Conservation (phyloP, 1,140 invertebrate species). For the Drosophila parabipectinata region DNA sequence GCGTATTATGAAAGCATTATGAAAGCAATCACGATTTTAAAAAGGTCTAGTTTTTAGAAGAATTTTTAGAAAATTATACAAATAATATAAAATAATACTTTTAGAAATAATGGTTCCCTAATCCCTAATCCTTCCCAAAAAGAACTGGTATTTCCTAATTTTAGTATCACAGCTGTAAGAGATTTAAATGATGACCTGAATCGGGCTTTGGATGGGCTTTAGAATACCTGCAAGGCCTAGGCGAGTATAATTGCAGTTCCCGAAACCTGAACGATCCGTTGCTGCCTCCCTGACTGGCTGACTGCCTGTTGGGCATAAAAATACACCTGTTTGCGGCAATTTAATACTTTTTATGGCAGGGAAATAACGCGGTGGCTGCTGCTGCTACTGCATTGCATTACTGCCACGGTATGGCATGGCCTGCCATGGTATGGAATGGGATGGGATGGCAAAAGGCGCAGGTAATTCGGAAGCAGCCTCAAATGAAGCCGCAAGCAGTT, state of each 20-base stretch:
- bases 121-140: background rate
- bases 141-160: background rate
- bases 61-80: too few species aligned
- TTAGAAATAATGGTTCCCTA: too few species aligned
- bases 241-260: conserved; percentile 53
- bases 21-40: background rate
- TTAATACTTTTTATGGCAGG: conserved; percentile 80
- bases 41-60: too few species aligned
- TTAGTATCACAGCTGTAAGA: conserved; percentile 2
- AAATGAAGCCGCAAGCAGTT: conserved; percentile 69
- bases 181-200: conserved; percentile 34
- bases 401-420: conserved; percentile 23
- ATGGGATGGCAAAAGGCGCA: conserved; percentile 30
- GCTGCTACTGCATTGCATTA: conserved; percentile 50
- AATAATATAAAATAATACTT: too few species aligned
- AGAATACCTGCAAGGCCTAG: conserved; percentile 35
- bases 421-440: background rate
- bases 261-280: conserved; percentile 34
- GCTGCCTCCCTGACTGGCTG: conserved; percentile 6
- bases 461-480: conserved; percentile 81
- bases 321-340: conserved; percentile 81
- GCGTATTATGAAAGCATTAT: conserved; percentile 18
- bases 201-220: conserved; percentile 9
- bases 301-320: conserved; percentile 64
- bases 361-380: conserved; percentile 61